Base-by-base conservation (phyloP, 1,140 invertebrate genomes). In the Bombus consobrinus region DNA sequence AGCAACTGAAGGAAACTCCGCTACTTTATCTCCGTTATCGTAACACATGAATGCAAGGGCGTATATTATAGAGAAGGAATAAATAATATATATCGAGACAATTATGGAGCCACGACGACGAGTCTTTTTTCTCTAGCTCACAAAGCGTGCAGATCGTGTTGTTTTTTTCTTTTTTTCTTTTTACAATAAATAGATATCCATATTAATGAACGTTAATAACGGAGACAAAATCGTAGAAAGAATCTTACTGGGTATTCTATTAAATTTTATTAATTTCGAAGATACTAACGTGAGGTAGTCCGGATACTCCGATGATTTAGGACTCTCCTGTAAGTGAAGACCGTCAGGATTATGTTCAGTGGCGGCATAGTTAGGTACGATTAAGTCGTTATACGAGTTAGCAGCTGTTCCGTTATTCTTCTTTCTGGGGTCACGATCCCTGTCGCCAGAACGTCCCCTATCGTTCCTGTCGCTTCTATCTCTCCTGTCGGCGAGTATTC, bases 231-330 rank as follows among this genome's bases (percentile, higher is more conserved):
- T 53, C 47, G 47, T 22, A 22, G 5, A 2, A 53, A 53, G 47
- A 53, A 53, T 53, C 47, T 22, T 53, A 53, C 47, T 22, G 18
- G 5, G 18, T 53, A 18, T 53, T 53, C 18, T 8, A 53, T 22
- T 53, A 53, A 53, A 22, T 53, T 22, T 22, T 8, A 13, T 37
- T 13, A 76, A 59, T 37, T 37, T 1, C 6, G 12, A 68, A 72
- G 41, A 66, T 68, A 95, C 95, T 96, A 90, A 96, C 96, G 94
- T 95, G 91, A 96, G 93, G 90, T 96, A 96, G 89, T 96, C 95
- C 62, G 96, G 95, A 91, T 94, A 95, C 41, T 95, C 95, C 3
- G 93, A 92, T n/a, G 81, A 72, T 53, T 87, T 88, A 75, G 85
- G 87, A 43, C 79, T 90, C 69, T 78, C 90, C 59, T 84, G 66